These are phyloP conservation scores for Alectura lathami DNA, from an alignment of 2,113 vertebrate genomes.

Conservation along the genomic window DNA sequence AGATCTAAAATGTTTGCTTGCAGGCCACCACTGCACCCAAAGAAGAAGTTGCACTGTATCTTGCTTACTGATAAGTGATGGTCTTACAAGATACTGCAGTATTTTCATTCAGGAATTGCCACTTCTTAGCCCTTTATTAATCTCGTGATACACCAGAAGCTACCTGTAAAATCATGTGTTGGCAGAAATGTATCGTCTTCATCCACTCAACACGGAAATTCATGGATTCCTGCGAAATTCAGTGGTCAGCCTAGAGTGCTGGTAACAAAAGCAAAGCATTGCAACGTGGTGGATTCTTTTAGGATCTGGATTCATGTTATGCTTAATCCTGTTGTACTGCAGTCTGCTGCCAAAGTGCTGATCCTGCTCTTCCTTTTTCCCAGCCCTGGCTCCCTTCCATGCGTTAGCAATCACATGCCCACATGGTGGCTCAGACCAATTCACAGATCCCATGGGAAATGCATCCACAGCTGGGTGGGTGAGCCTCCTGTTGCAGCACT, in stretches of 20 bases:
- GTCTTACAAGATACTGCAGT: neutral
- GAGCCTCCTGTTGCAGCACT: neutral
- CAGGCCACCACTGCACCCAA: neutral
- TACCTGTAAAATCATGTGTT: neutral
- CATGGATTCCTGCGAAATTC: neutral
- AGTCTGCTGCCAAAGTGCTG: neutral
- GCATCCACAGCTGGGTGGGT: conserved; percentile 4
- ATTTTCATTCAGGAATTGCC: neutral
- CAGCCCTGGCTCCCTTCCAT: neutral
- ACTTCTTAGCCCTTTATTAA: neutral
- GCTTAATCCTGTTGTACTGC: neutral
- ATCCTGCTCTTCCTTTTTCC: conserved; percentile 32
- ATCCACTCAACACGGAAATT: neutral
- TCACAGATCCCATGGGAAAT: neutral
- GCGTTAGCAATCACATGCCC: neutral
- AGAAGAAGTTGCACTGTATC: neutral
- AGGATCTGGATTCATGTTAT: neutral
- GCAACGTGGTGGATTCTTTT: neutral
- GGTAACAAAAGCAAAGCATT: neutral
- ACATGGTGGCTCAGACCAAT: neutral
- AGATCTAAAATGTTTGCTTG: neutral
- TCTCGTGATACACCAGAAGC: neutral
- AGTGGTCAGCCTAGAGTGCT: neutral
- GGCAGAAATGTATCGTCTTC: neutral
- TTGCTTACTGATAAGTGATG: neutral